A percentile compares a stretch with the other conserved stretches of the same genome.
These are phyloP conservation scores for Balaeniceps rex DNA, from an alignment of 2,113 vertebrate species.

Conservation along the genomic window DNA sequence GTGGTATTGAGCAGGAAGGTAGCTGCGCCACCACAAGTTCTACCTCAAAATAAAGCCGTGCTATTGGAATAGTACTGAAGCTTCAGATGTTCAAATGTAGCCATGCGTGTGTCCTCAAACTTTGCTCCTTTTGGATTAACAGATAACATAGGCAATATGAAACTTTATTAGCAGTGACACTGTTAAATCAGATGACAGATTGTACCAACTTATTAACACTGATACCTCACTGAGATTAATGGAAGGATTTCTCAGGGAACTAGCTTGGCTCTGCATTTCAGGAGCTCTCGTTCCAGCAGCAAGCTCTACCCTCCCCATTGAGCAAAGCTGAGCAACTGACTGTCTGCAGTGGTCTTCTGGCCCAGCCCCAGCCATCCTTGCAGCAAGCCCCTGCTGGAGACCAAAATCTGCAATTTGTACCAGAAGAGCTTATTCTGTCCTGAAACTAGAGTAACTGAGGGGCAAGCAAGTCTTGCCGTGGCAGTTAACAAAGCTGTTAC, in stretches of 20 bases:
- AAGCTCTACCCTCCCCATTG: not conserved
- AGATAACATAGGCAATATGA: not conserved
- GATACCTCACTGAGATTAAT: slow-evolving; percentile 4
- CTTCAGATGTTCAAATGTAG: not conserved
- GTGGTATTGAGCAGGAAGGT: not conserved
- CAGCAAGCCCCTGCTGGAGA: not conserved
- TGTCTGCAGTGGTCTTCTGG: not conserved
- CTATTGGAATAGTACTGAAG: not conserved
- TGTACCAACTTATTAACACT: not conserved
- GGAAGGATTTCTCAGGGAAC: not conserved
- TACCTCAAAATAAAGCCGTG: not conserved
- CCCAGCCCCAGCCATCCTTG: not conserved
- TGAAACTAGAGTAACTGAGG: not conserved
- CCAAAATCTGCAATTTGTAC: not conserved
- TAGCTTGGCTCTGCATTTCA: not conserved
- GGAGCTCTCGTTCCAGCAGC: not conserved
- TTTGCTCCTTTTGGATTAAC: not conserved
- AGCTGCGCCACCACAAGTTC: not conserved
- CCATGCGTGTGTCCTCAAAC: not conserved
- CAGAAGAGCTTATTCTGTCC: not conserved
- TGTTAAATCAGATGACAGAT: not conserved
- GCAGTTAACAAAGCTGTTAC: not conserved
- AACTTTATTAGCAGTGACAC: not conserved
- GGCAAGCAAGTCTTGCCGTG: not conserved
- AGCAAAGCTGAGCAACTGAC: not conserved